Evolutionary conservation across 2,797 vertebrate genomes (phyloP), one percentile per base, ranked within the genome.

Genomic region (Tympanoctomys barrerae): DNA sequence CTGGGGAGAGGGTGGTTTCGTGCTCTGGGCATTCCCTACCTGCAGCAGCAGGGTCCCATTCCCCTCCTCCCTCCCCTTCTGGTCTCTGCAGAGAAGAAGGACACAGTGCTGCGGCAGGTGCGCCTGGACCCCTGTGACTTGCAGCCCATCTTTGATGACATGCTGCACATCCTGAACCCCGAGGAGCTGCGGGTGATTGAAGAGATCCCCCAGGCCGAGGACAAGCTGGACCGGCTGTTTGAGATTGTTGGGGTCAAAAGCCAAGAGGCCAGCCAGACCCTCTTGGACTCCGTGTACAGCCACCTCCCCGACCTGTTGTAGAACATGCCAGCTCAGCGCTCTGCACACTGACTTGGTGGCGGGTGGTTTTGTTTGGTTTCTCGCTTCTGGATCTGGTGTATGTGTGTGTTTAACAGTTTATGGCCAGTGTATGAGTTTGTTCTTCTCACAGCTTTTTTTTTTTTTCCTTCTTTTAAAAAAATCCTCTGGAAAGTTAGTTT

Each of bases 91-190:
- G 99, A 99, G 98, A 99, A 99, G 98, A 99, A 99, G 98, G 99
- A 99, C 99, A 99, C 99, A 0, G 99, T 99, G 96, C 98, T 99
- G 95, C 99, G 99, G 68, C 99, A 99, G 97, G 99, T 99, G 85
- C 99, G 99, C 77, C 98, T 99, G 97, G 99, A 99, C 98, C 99
- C 99, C 3, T 99, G 99, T 0, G 99, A 99, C 99, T 98, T 99
- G 97, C 99, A 99, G 99, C 99, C 99, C 94, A 99, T 99, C 98
- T 99, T 99, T 0, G 99, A 99, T 0, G 99, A 99, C 98, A 99
- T 99, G 99, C 99, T 99, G 98, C 99, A 99, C 98, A 99, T 99
- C 98, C 99, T 99, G 90, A 99, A 99, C 97, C 99, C 99, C 0
- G 99, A 99, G 85, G 99, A 99, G 98, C 99, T 99, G 95, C 99